Evolutionary conservation across 2,113 vertebrate genomes (phyloP), one percentile per base, ranked within the genome.

Genomic region (Salvelinus alpinus): DNA sequence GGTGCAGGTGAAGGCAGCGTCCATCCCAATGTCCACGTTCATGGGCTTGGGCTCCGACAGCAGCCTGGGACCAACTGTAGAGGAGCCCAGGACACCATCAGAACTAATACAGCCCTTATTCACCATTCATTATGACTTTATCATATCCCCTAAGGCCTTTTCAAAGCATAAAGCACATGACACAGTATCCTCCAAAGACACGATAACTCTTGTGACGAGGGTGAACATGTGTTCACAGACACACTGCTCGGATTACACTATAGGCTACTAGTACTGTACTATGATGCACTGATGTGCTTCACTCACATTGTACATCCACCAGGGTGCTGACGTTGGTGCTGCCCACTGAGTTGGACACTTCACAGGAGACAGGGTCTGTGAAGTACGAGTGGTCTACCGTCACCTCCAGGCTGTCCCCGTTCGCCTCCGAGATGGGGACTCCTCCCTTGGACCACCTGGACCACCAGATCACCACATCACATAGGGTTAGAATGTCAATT

Each of bases 381-480:
- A 96, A 95, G 84, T 95, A 96, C 0, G 96, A 96, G 83, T 95
- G 89, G 57, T 97, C 96, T 11, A 95, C 96, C 0, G 92, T 94
- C 62, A 94, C 93, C 82, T 96, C 96, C 25, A 96, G 90, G 75
- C 92, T 94, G 85, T 95, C 93, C 14, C 94, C 95, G 0, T 95
- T 95, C 29, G 95, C 95, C 31, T 95, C 95, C 0, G 94, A 90
- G 79, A 97, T 94, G 3, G 93, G 92, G 3, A 93, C 86, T 7
- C 95, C 95, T 75, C 95, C 95, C 88, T 97, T 97, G 0, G 95
- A 94, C 96, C 96, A 97, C 82, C 96, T 97, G 88, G 29, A 66
- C 51, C 12, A 54, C 16, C 51, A 54, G 51, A 54, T 80, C 75
- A 72, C 89, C 75, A 75, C 65, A 85, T 87, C 81, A 87, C 69